Percentiles rank a stretch among this genome's conserved stretches.
Conservation (phyloP, 2,888 invertebrate genomes). For the Pasiphila rectangulata region DNA sequence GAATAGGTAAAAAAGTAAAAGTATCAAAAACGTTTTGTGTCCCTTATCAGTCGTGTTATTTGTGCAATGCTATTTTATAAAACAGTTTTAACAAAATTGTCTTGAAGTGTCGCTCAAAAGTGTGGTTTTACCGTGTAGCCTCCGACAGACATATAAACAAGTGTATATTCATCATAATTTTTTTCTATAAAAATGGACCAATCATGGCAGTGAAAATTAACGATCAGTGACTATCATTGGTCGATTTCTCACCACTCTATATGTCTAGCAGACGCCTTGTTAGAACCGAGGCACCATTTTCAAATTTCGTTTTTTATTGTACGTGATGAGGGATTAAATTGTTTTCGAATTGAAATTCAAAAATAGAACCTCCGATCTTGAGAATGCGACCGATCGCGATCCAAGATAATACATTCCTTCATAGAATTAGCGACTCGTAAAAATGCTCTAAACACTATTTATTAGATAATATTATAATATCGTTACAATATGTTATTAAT, state of each 20-base stretch:
- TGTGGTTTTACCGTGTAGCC: slow-evolving; percentile 69
- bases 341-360: slow-evolving; percentile 48
- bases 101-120: slow-evolving; percentile 81
- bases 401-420: slow-evolving; percentile 66
- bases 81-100: slow-evolving; percentile 68
- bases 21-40: slow-evolving; percentile 79
- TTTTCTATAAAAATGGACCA: slow-evolving; percentile 77
- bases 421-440: slow-evolving; percentile 78
- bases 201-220: slow-evolving; percentile 75
- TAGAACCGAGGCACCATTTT: slow-evolving; percentile 67
- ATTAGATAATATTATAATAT: slow-evolving; percentile 53
- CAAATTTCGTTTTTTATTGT: slow-evolving; percentile 46
- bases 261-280: slow-evolving; percentile 74
- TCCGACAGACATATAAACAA: slow-evolving; percentile 79
- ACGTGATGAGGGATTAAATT: slow-evolving; percentile 23
- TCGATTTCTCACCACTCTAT: slow-evolving; percentile 64
- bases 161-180: slow-evolving; percentile 64
- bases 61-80: slow-evolving; percentile 74
- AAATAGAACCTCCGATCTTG: slow-evolving; percentile 70
- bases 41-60: slow-evolving; percentile 78
- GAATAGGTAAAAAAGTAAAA: slow-evolving; percentile 72
- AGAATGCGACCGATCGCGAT: slow-evolving; percentile 76
- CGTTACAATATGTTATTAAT: slow-evolving; percentile 58
- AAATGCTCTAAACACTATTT: slow-evolving; percentile 68
- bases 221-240: slow-evolving; percentile 77